Evolutionary conservation across 2,888 invertebrate genomes (phyloP).

Genomic region (Iphiclides podalirius): DNA sequence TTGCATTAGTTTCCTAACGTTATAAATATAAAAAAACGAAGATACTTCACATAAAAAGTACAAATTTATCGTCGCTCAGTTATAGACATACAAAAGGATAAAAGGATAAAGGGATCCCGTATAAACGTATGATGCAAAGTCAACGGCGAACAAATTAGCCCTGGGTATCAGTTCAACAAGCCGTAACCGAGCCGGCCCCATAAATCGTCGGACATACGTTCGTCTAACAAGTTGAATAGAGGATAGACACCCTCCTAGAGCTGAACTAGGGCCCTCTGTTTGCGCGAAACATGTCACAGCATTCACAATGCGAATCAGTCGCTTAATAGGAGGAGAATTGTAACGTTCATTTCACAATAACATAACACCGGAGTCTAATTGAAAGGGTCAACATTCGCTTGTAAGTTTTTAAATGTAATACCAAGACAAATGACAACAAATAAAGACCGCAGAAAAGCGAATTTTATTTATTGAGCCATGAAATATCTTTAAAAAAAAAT

Average conservation of each 20-base stretch:
- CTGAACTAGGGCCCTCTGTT: constrained; percentile 33
- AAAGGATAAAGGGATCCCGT: neutral
- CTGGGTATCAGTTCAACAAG: constrained; percentile 10
- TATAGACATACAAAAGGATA: no score
- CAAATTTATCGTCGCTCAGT: no score
- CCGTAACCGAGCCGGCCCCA: constrained; percentile 10
- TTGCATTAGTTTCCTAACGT: no score
- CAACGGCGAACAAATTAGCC: constrained; percentile 7
- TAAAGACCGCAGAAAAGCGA: no score
- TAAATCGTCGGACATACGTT: constrained; percentile 15
- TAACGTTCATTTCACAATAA: neutral
- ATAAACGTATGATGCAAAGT: constrained; percentile 3
- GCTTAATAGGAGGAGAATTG: constrained; percentile 3
- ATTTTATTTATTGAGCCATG: no score
- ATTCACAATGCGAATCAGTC: constrained; percentile 27
- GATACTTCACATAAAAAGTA: no score
- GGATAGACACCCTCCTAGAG: constrained; percentile 34
- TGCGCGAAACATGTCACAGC: constrained; percentile 33
- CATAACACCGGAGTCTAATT: no score
- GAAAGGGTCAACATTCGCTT: no score
- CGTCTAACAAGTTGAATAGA: constrained; percentile 1
- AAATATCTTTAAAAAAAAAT: no score
- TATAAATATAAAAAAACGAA: no score
- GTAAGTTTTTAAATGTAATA: no score
- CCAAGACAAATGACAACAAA: no score